Conservation (phyloP, 2,888 invertebrate genomes). For the Tigriopus californicus region DNA sequence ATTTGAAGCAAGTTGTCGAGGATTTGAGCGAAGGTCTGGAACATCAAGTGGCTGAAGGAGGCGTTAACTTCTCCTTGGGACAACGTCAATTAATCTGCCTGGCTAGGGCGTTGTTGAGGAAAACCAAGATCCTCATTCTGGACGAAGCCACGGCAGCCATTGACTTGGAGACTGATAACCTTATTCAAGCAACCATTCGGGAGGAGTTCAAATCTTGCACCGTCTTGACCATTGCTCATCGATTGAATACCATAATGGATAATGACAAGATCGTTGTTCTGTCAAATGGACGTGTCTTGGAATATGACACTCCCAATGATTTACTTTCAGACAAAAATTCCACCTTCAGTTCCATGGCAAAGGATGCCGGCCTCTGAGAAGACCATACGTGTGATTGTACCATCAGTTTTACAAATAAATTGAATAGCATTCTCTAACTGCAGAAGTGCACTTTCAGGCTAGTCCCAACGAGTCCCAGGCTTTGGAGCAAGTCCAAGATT, state of each 20-base stretch:
- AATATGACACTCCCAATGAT: slow-evolving; percentile 52
- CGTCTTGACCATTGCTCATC: slow-evolving; percentile 76
- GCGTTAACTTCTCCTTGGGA: slow-evolving; percentile 47
- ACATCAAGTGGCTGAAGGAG: slow-evolving; percentile 73
- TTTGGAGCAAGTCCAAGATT: too few species aligned
- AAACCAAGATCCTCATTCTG: slow-evolving; percentile 29
- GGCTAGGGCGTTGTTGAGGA: slow-evolving; percentile 27
- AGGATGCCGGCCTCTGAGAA: slow-evolving; percentile 48
- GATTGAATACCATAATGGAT: slow-evolving; percentile 80
- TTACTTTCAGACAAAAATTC: slow-evolving; percentile 35
- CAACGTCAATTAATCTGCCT: slow-evolving; percentile 33
- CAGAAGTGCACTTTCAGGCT: too few species aligned
- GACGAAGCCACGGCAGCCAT: slow-evolving; percentile 38
- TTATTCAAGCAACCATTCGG: slow-evolving; percentile 54
- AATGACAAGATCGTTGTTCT: slow-evolving; percentile 64
- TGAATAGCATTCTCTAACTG: too few species aligned
- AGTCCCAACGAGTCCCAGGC: too few species aligned
- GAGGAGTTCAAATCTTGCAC: slow-evolving; percentile 69
- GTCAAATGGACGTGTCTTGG: slow-evolving; percentile 54
- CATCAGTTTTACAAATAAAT: too few species aligned
- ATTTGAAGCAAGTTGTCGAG: slow-evolving; percentile 65
- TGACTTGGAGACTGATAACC: slow-evolving; percentile 33
- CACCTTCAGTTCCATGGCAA: slow-evolving; percentile 63
- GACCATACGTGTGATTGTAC: too few species aligned
- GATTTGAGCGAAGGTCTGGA: slow-evolving; percentile 52